These are phyloP conservation scores for Bradypodion pumilum DNA, from an alignment of 2,797 vertebrate genomes.

Conservation along the genomic window DNA sequence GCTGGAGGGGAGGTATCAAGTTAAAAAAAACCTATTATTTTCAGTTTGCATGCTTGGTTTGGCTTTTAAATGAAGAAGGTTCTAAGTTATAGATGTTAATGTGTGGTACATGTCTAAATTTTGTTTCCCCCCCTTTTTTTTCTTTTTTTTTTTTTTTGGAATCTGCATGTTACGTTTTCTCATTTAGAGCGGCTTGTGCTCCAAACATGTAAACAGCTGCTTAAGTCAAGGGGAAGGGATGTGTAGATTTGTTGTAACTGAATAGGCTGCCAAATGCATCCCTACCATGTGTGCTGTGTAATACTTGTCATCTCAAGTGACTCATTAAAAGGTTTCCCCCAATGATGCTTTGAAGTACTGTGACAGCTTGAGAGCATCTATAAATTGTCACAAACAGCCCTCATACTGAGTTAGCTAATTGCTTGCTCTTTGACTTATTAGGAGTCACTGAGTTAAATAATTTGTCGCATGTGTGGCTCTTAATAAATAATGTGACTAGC, in stretches of 20 bases:
- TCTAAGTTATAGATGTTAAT: not conserved
- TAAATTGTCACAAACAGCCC: constrained; percentile 90
- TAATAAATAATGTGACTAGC: constrained; percentile 89
- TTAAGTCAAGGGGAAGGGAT: constrained; percentile 34
- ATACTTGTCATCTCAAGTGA: constrained; percentile 89
- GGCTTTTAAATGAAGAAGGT: not conserved
- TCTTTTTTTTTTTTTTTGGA: not conserved
- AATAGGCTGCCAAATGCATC: constrained; percentile 81
- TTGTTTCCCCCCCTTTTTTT: not conserved
- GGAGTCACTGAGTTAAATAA: constrained; percentile 93
- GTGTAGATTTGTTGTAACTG: constrained; percentile 62
- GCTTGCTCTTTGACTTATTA: constrained; percentile 96
- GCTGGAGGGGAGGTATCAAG: not conserved
- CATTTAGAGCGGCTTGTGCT: constrained; percentile 7
- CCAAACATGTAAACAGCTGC: constrained; percentile 74
- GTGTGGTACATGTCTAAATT: not conserved
- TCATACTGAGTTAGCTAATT: constrained; percentile 93
- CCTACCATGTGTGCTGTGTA: constrained; percentile 85
- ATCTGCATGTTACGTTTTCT: constrained; percentile 9
- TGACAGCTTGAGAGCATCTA: constrained; percentile 85
- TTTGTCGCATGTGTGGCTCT: constrained; percentile 92
- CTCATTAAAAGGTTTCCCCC: constrained; percentile 83
- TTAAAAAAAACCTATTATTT: not conserved
- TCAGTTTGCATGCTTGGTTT: constrained; percentile 12
- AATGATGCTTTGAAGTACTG: constrained; percentile 89